phyloP scores from a whole-genome alignment of 2,888 invertebrate species.

The Rhynchonema sp. region DNA sequence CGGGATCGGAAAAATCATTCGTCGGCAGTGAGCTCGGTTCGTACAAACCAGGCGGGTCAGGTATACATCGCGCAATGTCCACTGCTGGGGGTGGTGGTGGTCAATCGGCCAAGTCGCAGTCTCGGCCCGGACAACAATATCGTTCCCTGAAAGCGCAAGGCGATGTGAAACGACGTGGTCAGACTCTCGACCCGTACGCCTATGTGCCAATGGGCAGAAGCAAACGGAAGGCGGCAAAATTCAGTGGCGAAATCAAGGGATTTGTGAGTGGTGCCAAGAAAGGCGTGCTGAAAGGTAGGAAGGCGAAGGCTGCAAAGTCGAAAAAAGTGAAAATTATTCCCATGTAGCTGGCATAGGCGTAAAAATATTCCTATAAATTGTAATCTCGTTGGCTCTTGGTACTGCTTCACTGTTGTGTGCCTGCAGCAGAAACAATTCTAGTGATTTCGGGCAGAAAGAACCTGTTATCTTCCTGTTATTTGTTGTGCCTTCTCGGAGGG shows the following conservation, averaged over 20 bases:
- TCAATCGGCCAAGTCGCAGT: background rate
- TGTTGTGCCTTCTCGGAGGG: background rate
- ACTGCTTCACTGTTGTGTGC: too few species aligned
- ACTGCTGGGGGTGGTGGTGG: too few species aligned
- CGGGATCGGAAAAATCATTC: too few species aligned
- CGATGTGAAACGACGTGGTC: background rate
- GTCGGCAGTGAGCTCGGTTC: too few species aligned
- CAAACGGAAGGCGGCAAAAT: background rate
- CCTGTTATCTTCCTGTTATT: too few species aligned
- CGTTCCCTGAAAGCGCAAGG: background rate
- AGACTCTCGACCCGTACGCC: background rate
- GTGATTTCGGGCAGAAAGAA: too few species aligned
- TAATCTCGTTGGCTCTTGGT: too few species aligned
- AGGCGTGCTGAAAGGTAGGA: background rate
- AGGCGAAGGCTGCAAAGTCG: too few species aligned
- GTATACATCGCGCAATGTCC: background rate
- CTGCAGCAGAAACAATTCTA: too few species aligned
- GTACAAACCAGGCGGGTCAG: background rate
- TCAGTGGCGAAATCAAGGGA: background rate
- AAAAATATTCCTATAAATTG: too few species aligned
- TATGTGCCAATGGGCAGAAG: background rate
- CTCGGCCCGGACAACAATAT: background rate
- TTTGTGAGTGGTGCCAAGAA: background rate
- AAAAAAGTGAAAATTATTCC: too few species aligned
- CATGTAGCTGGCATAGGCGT: too few species aligned